Percentiles rank a stretch among this genome's conserved stretches.
Conservation (phyloP, 2,888 invertebrate genomes). For the Trichopoda pennipes region DNA sequence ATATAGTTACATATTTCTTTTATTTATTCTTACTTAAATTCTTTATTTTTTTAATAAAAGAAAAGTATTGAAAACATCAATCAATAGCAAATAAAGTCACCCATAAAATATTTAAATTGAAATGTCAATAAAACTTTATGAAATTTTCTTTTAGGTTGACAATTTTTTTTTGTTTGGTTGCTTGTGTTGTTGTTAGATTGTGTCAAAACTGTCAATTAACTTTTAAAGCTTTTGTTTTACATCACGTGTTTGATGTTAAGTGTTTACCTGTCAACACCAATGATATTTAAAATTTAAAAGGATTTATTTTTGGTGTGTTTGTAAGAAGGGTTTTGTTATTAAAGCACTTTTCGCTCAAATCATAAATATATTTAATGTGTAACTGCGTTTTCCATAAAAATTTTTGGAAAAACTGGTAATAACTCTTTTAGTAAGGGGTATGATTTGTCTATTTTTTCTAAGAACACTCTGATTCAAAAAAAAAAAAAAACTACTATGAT, state of each 20-base stretch:
- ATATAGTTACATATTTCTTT: neutral
- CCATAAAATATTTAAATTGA: neutral
- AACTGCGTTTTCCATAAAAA: too few species aligned
- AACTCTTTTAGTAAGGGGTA: too few species aligned
- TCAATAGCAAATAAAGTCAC: neutral
- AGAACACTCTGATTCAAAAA: too few species aligned
- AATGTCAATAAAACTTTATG: constrained; percentile 5
- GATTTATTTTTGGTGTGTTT: too few species aligned
- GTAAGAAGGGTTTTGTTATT: too few species aligned
- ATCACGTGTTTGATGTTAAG: constrained; percentile 12
- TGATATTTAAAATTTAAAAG: neutral
- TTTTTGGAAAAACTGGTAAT: too few species aligned
- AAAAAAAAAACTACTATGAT: too few species aligned
- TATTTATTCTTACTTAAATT: neutral
- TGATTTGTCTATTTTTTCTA: too few species aligned
- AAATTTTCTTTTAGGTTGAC: too few species aligned
- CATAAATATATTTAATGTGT: too few species aligned
- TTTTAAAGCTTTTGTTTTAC: constrained; percentile 19
- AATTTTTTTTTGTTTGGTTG: neutral
- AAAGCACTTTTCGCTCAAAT: too few species aligned
- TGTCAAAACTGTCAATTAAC: constrained; percentile 25
- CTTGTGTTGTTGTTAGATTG: neutral
- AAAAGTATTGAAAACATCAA: neutral
- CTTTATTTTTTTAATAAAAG: neutral
- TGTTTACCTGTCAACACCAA: constrained; percentile 26